Conservation (phyloP, 2,797 vertebrate species). For the Crax fasciolata region DNA sequence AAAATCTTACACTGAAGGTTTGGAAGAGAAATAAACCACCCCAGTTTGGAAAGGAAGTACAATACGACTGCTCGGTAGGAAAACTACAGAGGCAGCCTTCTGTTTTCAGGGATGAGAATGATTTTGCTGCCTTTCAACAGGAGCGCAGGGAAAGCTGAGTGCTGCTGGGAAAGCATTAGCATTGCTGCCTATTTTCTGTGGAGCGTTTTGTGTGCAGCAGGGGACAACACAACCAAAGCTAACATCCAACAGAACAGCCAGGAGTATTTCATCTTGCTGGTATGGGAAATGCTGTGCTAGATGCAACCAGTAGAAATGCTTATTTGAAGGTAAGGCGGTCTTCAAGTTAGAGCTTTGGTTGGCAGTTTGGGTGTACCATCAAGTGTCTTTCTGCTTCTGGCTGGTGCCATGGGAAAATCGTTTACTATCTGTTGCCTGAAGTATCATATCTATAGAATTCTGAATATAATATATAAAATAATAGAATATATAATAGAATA, state of each 20-base stretch:
- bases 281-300: neutral
- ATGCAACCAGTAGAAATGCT: neutral
- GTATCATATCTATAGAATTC: neutral
- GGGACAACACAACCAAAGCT: neutral
- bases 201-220: neutral
- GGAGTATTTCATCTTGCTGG: neutral
- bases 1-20: neutral
- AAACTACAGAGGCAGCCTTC: neutral
- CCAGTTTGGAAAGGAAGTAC: neutral
- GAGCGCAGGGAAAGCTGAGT: neutral
- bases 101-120: neutral
- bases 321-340: neutral
- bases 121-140: neutral
- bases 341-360: neutral
- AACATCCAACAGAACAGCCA: neutral
- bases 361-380: neutral
- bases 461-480: no score
- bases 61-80: neutral
- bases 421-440: neutral
- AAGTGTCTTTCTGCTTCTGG: neutral
- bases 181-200: neutral
- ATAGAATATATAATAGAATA: no score
- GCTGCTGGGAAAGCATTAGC: neutral
- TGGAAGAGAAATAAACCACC: neutral
- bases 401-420: neutral